Base-by-base conservation (phyloP, 2,113 vertebrate genomes). In the Haemorhous mexicanus region DNA sequence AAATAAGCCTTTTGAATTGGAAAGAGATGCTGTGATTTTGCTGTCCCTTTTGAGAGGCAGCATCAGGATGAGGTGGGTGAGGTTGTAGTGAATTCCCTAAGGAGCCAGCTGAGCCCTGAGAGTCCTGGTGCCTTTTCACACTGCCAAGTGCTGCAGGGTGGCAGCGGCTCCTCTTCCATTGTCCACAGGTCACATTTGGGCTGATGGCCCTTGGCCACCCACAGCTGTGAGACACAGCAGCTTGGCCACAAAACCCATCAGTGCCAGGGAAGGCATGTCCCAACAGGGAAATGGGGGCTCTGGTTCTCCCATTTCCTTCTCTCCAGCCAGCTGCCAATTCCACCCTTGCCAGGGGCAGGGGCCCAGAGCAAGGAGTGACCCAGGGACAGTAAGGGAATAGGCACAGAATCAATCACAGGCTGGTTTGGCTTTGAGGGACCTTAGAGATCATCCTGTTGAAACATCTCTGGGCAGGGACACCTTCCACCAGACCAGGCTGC, bases 201-300 rank as follows among this genome's bases (percentile, higher is more conserved):
- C 85, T 74, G 75, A 53, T 73, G 43, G 22, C 72, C 44, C 75
- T 93, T 84, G 91, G 93, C 83, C 18, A 6, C 68, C 52, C 28
- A 35, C 72, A 59, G 75, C 72, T 88, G 83, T 44, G 86, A 49
- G 75, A 63, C 56, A 1, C 2, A 46, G 90, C 63, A 78, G 64
- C 63, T 44, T 32, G 55, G 83, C 0, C 1, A 59, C 78, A 91
- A 68, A 89, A 22, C 8, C 1, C 33, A 33, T 27, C 53, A 64
- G 1, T 11, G 39, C 43, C 46, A 35, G 37, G 37, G 41, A 35
- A 5, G 14, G 59, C 0, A 0, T 32, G 14, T 37, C 30, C 52
- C 52, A 7, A 0, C 0, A 28, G 30, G 47, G 19, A 22, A 41
- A 62, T 8, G 39, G 61, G 32, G 33, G n/a, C 9, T 49, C 16